Conservation (phyloP, 2,888 invertebrate genomes). For the Cataglyphis altisquamis region DNA sequence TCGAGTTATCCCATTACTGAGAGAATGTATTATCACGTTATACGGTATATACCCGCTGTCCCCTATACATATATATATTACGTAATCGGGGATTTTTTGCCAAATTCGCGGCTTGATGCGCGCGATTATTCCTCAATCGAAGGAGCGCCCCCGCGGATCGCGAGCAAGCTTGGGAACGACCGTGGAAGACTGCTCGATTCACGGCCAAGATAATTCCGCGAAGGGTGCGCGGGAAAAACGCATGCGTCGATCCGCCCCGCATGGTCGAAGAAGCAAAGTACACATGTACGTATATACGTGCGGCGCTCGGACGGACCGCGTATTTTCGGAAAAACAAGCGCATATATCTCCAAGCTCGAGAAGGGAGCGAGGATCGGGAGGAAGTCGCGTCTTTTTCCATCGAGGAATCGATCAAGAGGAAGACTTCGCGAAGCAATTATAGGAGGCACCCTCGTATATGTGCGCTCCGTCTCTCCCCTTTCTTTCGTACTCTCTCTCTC, state of each 20-base stretch:
- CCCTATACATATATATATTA: background rate
- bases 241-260: slow-evolving; percentile 67
- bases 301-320: slow-evolving; percentile 25
- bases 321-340: slow-evolving; percentile 58
- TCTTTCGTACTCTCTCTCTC: background rate
- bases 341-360: slow-evolving; percentile 28
- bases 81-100: background rate
- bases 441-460: background rate
- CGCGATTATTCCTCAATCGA: background rate
- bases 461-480: background rate
- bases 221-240: slow-evolving; percentile 69
- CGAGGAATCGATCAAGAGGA: slow-evolving; percentile 34
- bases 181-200: slow-evolving; percentile 72
- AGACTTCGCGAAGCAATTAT: slow-evolving; percentile 30
- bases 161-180: slow-evolving; percentile 50
- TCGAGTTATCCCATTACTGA: background rate
- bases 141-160: slow-evolving; percentile 38
- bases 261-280: slow-evolving; percentile 56
- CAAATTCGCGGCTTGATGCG: background rate
- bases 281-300: slow-evolving; percentile 6
- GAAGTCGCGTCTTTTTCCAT: slow-evolving; percentile 15
- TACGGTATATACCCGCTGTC: background rate
- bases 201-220: slow-evolving; percentile 72
- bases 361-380: background rate
- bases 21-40: background rate